Evolutionary conservation across 2,113 vertebrate genomes (phyloP).

Genomic region (Odocoileus hemionus): DNA sequence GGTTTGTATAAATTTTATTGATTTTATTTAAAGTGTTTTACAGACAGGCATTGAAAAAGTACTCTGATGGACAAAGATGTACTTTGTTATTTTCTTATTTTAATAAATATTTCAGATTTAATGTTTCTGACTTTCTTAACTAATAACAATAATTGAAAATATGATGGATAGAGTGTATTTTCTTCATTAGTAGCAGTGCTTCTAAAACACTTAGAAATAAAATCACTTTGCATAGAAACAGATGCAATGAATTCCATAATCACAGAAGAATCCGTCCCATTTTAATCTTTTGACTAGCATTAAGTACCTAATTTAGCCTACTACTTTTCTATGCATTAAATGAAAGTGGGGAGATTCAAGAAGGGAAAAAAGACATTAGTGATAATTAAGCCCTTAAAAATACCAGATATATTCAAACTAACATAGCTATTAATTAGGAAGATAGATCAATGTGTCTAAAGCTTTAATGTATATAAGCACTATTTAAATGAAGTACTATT

Average conservation of each 20-base stretch:
- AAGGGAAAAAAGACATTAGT: not conserved
- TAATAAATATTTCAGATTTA: not conserved
- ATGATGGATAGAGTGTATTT: not conserved
- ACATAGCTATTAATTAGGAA: not conserved
- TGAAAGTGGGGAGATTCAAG: not conserved
- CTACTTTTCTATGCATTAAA: not conserved
- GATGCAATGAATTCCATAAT: not conserved
- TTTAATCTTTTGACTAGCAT: not conserved
- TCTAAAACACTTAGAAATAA: not conserved
- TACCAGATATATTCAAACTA: conserved; percentile 32
- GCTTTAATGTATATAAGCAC: not conserved
- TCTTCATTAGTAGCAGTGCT: not conserved
- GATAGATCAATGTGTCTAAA: not conserved
- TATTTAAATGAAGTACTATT: not conserved
- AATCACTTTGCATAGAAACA: not conserved
- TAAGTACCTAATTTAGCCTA: not conserved
- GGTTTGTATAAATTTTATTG: not conserved
- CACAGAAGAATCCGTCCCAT: not conserved
- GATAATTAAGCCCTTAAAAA: conserved; percentile 28
- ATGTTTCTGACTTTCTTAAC: not conserved
- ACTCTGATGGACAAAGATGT: not conserved
- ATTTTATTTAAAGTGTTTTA: conserved; percentile 22
- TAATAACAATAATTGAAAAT: not conserved
- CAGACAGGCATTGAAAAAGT: not conserved
- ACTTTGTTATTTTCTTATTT: not conserved